A percentile compares a stretch with the other conserved stretches of the same genome.
Conservation (phyloP, 2,797 vertebrate genomes). For the Phataginus tricuspis region DNA sequence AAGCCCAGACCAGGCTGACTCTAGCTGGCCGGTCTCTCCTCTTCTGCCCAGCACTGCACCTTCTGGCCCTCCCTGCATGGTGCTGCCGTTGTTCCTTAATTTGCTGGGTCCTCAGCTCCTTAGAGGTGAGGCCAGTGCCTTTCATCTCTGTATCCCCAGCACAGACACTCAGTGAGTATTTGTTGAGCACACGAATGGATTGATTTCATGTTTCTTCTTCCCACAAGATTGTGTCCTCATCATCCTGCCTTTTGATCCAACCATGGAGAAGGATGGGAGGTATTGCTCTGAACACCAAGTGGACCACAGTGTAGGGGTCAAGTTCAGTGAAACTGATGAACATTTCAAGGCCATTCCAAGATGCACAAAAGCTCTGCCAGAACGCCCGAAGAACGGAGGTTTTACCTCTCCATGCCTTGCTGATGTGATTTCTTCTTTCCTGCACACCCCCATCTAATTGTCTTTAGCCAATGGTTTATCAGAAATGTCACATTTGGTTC, state of each 20-base stretch:
- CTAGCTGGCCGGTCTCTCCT: neutral
- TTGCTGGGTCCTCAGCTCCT: neutral
- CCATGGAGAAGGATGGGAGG: neutral
- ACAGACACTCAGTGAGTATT: neutral
- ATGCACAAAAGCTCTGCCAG: neutral
- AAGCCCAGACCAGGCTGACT: neutral
- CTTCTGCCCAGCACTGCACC: neutral
- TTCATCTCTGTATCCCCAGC: neutral
- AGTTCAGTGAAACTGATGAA: neutral
- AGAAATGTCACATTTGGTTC: slow-evolving; percentile 75
- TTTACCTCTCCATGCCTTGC: slow-evolving; percentile 41
- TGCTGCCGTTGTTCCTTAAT: neutral
- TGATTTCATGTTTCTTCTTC: slow-evolving; percentile 17
- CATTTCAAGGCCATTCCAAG: neutral
- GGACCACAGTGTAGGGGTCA: neutral
- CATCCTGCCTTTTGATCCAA: slow-evolving; percentile 21
- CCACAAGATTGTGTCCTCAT: slow-evolving; percentile 9
- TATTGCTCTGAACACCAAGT: slow-evolving; percentile 12
- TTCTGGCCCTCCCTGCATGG: neutral
- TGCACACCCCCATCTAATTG: slow-evolving; percentile 69
- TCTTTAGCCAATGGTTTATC: slow-evolving; percentile 68
- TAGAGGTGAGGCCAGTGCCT: neutral
- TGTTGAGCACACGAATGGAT: neutral
- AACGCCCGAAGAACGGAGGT: slow-evolving; percentile 12
- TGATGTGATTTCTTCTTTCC: slow-evolving; percentile 75